Conservation (phyloP, 64 coral and sea anemone species). For the Cladopsammia gracilis region DNA sequence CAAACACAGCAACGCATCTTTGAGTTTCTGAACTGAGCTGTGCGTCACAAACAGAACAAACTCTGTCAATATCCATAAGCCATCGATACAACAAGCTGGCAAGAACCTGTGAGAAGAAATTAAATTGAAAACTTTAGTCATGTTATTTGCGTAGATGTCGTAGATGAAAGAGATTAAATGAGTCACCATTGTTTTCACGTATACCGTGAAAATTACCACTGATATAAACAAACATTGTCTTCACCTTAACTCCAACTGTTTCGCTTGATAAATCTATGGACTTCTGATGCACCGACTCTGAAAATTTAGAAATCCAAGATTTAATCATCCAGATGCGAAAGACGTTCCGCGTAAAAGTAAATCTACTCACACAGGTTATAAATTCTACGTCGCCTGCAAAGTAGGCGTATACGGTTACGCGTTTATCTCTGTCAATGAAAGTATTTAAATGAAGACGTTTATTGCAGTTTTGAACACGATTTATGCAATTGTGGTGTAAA, state of each 20-base stretch:
- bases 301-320: not conserved
- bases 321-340: not conserved
- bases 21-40: slow-evolving; percentile 20
- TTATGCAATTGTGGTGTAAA: no score
- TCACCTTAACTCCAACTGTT: slow-evolving; percentile 33
- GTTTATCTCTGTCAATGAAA: no score
- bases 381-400: no score
- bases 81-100: slow-evolving; percentile 74
- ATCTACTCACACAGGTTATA: not conserved
- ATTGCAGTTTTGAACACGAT: no score
- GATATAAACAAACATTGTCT: not conserved
- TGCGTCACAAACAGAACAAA: slow-evolving; percentile 3
- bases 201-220: no score
- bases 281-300: slow-evolving; percentile 39
- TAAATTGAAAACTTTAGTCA: not conserved
- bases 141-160: no score
- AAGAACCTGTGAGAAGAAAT: slow-evolving; percentile 46
- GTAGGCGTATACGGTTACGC: no score
- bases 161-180: no score
- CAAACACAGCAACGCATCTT: slow-evolving; percentile 53
- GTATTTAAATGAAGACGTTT: no score
- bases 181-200: no score
- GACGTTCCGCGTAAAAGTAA: not conserved
- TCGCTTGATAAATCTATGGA: slow-evolving; percentile 20
- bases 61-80: slow-evolving; percentile 50